Percentiles rank a stretch among this genome's conserved stretches.
phyloP scores from a whole-genome alignment of 1,140 invertebrate genomes.

The Drosophila micromelanica region DNA sequence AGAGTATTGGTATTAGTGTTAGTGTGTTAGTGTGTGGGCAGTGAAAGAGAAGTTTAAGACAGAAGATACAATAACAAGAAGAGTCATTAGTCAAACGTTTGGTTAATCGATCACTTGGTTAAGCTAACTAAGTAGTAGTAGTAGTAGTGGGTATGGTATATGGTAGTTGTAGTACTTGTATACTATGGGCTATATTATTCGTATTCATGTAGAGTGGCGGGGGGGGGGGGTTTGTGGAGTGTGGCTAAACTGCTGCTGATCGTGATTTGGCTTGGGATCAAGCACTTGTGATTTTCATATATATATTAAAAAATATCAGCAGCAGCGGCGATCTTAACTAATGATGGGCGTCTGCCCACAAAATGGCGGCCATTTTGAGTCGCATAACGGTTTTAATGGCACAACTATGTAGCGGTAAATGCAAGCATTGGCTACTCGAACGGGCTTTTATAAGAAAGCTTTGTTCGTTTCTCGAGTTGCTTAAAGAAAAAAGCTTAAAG shows the following conservation, averaged over 20 bases:
- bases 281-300: background rate
- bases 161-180: conserved; percentile 41
- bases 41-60: conserved; percentile 82
- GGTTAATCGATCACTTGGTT: conserved; percentile 72
- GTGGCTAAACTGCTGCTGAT: background rate
- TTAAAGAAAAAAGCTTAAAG: background rate
- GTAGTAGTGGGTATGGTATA: conserved; percentile 59
- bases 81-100: conserved; percentile 78
- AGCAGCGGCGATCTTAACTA: background rate
- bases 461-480: conserved; percentile 16
- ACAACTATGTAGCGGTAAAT: conserved; percentile 13
- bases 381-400: conserved; percentile 9
- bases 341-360: background rate
- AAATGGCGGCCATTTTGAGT: conserved; percentile 8
- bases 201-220: background rate
- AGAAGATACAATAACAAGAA: conserved; percentile 83
- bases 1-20: conserved; percentile 16
- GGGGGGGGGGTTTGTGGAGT: background rate
- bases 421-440: conserved; percentile 10
- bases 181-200: background rate
- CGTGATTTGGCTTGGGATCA: background rate
- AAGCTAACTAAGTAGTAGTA: conserved; percentile 63
- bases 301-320: background rate
- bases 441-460: background rate
- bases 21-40: conserved; percentile 66